Percentiles rank a stretch among this genome's conserved stretches.
Conservation (phyloP, 2,888 invertebrate species). For the Epirrhoe alternata region DNA sequence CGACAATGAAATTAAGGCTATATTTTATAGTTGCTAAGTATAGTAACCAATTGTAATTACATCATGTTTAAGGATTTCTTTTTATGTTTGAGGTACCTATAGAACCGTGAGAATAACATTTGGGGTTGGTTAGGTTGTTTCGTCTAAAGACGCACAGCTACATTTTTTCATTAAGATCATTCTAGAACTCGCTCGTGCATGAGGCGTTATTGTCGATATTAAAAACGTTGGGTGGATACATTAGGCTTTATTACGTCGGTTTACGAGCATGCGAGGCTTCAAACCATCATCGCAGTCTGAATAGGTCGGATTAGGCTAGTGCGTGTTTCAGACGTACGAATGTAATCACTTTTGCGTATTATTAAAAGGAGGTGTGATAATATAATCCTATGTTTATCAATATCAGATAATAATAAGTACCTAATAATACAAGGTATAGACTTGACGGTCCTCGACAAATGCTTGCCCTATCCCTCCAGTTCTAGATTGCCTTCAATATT, state of each 20-base stretch:
- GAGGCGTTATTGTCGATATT: slow-evolving; percentile 18
- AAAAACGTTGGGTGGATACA: slow-evolving; percentile 25
- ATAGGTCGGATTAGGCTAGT: slow-evolving; percentile 36
- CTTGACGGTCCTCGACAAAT: no score
- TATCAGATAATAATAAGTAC: no score
- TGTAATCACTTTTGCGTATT: neutral
- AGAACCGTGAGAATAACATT: neutral
- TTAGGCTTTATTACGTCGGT: slow-evolving; percentile 27
- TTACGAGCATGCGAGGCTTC: slow-evolving; percentile 34
- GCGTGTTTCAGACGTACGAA: slow-evolving; percentile 7
- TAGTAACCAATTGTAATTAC: no score
- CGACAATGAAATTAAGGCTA: no score
- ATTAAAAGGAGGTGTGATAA: neutral
- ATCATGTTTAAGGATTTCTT: no score
- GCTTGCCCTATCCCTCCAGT: no score
- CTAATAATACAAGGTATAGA: no score
- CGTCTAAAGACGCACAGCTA: neutral
- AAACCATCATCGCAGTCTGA: slow-evolving; percentile 24
- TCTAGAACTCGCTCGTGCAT: slow-evolving; percentile 14
- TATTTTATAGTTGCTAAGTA: no score
- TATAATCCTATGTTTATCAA: no score
- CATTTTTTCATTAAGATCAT: slow-evolving; percentile 1
- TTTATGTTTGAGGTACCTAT: no score
- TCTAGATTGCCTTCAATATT: no score
- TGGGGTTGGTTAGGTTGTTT: neutral